These are phyloP conservation scores for Macrobrachium rosenbergii DNA, from an alignment of 1,140 invertebrate genomes.

Conservation along the genomic window DNA sequence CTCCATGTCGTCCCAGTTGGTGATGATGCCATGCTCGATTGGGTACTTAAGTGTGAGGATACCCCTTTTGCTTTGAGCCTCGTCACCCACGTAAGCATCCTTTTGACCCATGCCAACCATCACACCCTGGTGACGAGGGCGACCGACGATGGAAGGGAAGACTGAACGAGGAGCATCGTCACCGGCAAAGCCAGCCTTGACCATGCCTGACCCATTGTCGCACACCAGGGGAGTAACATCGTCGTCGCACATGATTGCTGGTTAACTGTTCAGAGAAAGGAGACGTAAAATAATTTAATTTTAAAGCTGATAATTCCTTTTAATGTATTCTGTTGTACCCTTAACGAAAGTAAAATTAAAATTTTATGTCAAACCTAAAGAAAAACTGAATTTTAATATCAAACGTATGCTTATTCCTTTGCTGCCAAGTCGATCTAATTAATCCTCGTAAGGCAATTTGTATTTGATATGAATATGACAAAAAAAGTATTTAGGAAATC, in stretches of 20 bases:
- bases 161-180: conserved; percentile 79
- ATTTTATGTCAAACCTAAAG: too few relatives aligned
- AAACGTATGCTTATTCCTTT: too few relatives aligned
- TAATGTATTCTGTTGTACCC: too few relatives aligned
- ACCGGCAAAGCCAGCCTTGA: conserved; percentile 77
- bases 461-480: too few relatives aligned
- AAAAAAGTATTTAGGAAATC: too few relatives aligned
- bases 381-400: too few relatives aligned
- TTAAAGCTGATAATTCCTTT: too few relatives aligned
- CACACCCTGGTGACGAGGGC: conserved; percentile 76
- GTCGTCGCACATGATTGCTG: conserved; percentile 24
- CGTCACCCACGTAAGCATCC: conserved; percentile 90
- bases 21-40: conserved; percentile 95
- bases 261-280: neutral
- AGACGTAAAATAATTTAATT: neutral
- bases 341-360: too few relatives aligned
- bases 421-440: too few relatives aligned
- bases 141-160: conserved; percentile 77
- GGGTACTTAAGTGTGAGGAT: conserved; percentile 94
- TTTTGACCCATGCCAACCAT: conserved; percentile 98
- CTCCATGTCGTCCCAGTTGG: conserved; percentile 98
- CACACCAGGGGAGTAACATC: conserved; percentile 73
- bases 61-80: conserved; percentile 92
- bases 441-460: too few relatives aligned
- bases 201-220: conserved; percentile 70